These are phyloP conservation scores for Myotis davidii DNA, from an alignment of 2,113 vertebrate species.

Conservation along the genomic window DNA sequence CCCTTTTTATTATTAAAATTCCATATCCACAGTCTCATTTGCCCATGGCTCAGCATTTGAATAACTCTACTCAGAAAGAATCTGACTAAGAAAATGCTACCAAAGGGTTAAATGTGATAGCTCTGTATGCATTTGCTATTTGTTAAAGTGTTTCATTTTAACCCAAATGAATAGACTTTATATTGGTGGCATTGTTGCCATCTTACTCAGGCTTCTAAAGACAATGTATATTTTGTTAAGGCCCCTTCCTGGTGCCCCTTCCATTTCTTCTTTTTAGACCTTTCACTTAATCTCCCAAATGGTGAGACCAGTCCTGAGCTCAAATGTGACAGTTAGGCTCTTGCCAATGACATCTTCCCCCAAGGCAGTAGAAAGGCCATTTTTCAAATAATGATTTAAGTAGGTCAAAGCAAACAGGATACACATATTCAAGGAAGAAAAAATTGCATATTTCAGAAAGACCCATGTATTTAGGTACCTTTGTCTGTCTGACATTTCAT, in stretches of 20 bases:
- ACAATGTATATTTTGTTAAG: not conserved
- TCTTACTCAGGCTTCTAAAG: not conserved
- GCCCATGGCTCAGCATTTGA: not conserved
- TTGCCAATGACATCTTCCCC: constrained; percentile 59
- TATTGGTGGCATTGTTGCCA: not conserved
- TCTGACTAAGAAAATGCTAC: not conserved
- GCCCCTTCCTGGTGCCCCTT: not conserved
- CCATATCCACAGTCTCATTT: not conserved
- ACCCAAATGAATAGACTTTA: not conserved
- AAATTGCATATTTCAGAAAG: not conserved
- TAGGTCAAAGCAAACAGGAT: constrained; percentile 61
- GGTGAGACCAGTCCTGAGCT: constrained; percentile 30
- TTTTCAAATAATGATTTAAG: constrained; percentile 71
- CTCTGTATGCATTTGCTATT: not conserved
- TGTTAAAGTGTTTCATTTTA: not conserved
- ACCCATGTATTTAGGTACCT: not conserved
- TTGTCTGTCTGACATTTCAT: not conserved
- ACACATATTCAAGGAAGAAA: not conserved
- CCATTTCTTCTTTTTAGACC: not conserved
- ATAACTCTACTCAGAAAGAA: not conserved
- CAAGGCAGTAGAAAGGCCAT: constrained; percentile 48
- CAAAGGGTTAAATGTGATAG: not conserved
- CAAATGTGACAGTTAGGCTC: constrained; percentile 65
- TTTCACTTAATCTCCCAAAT: not conserved
- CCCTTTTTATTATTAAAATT: not conserved